These are phyloP conservation scores for Eretmochelys imbricata DNA, from an alignment of 2,113 vertebrate genomes.

Conservation along the genomic window DNA sequence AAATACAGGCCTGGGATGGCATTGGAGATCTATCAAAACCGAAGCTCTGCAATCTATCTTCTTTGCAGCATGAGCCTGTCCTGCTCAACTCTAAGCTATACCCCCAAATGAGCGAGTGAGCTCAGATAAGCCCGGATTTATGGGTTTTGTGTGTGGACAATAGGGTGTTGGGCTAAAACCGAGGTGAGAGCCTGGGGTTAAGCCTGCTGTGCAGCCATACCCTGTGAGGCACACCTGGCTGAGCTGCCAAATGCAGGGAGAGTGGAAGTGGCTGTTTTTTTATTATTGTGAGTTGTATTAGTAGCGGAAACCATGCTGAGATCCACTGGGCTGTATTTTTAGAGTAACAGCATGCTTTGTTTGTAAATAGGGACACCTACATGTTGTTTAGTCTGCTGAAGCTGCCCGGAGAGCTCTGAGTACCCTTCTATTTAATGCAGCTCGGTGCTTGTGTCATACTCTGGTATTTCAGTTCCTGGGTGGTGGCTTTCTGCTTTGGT, in stretches of 20 bases:
- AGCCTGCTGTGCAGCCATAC: too few relatives aligned
- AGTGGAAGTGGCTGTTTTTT: not conserved
- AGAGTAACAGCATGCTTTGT: not conserved
- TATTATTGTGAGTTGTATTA: not conserved
- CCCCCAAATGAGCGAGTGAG: not conserved
- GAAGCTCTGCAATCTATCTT: not conserved
- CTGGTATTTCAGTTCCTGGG: not conserved
- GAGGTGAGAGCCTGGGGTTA: too few relatives aligned
- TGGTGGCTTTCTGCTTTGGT: not conserved
- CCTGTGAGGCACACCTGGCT: too few relatives aligned
- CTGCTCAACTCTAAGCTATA: fast-evolving
- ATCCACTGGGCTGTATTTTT: not conserved
- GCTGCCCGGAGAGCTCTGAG: not conserved
- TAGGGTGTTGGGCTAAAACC: not conserved
- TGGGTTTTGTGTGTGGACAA: not conserved
- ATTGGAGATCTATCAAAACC: not conserved
- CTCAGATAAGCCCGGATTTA: not conserved
- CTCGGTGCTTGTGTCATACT: not conserved
- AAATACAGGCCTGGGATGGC: not conserved
- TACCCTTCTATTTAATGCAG: not conserved
- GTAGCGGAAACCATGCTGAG: not conserved
- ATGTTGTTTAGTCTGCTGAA: not conserved
- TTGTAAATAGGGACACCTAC: not conserved
- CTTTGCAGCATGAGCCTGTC: not conserved
- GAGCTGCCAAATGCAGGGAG: too few relatives aligned